Conservation (phyloP, 2,797 vertebrate species). For the Sparus aurata region DNA sequence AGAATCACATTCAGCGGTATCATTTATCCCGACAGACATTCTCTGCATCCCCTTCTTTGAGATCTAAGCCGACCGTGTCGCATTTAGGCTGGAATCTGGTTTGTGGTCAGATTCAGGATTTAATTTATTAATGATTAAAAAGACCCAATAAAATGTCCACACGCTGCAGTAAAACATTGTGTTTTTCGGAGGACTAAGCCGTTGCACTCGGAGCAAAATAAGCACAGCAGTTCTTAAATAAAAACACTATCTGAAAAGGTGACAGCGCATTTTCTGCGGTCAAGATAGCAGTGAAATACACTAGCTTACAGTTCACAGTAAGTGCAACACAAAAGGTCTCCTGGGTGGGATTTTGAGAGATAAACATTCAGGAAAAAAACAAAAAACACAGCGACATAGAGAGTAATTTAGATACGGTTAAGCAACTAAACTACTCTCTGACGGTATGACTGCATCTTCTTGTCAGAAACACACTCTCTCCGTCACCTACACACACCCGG, state of each 20-base stretch:
- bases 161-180: neutral
- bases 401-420: slow-evolving; percentile 43
- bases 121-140: slow-evolving; percentile 4
- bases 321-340: slow-evolving; percentile 45
- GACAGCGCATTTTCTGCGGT: slow-evolving; percentile 30
- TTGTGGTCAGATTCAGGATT: slow-evolving; percentile 4
- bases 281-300: slow-evolving; percentile 53
- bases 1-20: slow-evolving; percentile 40
- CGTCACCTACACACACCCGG: slow-evolving; percentile 3
- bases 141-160: slow-evolving; percentile 2
- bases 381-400: neutral
- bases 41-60: slow-evolving; percentile 11
- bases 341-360: slow-evolving; percentile 24
- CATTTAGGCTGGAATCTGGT: neutral
- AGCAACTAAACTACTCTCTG: neutral
- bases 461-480: neutral
- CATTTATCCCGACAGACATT: slow-evolving; percentile 36
- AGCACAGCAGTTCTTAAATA: slow-evolving; percentile 15
- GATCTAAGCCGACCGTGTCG: neutral
- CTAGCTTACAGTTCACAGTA: slow-evolving; percentile 30
- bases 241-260: slow-evolving; percentile 45
- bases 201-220: neutral
- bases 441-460: neutral
- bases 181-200: neutral
- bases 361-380: slow-evolving; percentile 36